Percentiles rank a stretch among this genome's conserved stretches.
Evolutionary conservation across 2,888 invertebrate genomes (phyloP).

Genomic region (Mesodorylaimus sp.): DNA sequence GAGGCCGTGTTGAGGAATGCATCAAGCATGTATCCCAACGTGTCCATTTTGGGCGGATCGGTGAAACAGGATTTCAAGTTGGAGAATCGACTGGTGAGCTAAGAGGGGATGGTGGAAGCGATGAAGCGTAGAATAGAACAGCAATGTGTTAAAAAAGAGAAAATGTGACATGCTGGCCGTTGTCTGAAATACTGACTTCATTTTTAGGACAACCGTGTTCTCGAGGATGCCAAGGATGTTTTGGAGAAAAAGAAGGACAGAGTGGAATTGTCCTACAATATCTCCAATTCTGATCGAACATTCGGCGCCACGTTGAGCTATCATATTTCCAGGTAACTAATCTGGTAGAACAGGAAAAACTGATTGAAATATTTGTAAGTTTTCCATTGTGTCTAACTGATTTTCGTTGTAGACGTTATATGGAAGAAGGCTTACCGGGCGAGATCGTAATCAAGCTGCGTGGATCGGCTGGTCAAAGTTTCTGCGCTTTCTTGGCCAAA

Average conservation of each 20-base stretch:
- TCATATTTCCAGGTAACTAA: conserved; percentile 69
- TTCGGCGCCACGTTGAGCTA: conserved; percentile 86
- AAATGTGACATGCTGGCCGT: no score
- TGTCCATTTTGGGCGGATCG: conserved; percentile 46
- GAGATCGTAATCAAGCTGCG: conserved; percentile 58
- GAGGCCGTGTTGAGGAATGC: conserved; percentile 70
- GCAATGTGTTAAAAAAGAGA: background rate
- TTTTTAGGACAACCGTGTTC: conserved; percentile 32
- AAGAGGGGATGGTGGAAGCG: no score
- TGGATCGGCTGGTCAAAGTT: conserved; percentile 95
- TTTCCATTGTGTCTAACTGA: conserved; percentile 6
- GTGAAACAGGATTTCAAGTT: conserved; percentile 17
- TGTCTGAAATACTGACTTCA: no score
- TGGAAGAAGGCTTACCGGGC: conserved; percentile 62
- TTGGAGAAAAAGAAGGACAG: conserved; percentile 48
- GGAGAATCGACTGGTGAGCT: conserved; percentile 30
- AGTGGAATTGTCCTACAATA: conserved; percentile 54
- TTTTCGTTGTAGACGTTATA: conserved; percentile 37
- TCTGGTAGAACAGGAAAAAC: background rate
- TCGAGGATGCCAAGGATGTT: conserved; percentile 52
- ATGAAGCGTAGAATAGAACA: no score
- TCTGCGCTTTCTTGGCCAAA: conserved; percentile 82
- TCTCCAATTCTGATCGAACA: conserved; percentile 74
- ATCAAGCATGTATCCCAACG: conserved; percentile 64
- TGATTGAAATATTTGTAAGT: background rate